phyloP scores from a whole-genome alignment of 2,113 vertebrate genomes.

The Propithecus coquereli region DNA sequence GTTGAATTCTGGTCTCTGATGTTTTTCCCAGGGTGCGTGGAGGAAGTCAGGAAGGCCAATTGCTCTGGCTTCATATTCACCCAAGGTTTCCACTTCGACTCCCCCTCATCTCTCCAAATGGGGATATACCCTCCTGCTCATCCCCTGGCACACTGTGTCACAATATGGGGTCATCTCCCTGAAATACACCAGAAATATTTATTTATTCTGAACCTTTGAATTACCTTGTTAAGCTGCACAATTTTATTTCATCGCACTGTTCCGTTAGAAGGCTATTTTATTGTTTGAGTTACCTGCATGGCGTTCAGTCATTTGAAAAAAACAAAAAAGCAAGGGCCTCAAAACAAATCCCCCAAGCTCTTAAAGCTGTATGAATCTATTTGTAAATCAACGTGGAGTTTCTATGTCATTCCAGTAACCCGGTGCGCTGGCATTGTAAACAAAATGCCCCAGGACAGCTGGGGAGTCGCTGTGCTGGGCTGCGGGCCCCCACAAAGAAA shows the following conservation, averaged over 20 bases:
- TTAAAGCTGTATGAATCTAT: not conserved
- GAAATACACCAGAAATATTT: rapidly evolving
- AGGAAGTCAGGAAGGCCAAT: not conserved
- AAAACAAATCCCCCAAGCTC: not conserved
- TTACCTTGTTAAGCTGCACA: not conserved
- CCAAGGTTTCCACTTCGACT: not conserved
- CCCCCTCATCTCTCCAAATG: rapidly evolving
- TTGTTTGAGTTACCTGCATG: not conserved
- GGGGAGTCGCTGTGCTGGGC: not conserved
- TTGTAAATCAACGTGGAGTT: not conserved
- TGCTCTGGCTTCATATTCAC: not conserved
- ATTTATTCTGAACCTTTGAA: not conserved
- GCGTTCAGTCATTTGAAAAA: not conserved
- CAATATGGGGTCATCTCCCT: rapidly evolving
- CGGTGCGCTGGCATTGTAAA: rapidly evolving
- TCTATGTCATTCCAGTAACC: not conserved
- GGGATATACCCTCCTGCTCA: rapidly evolving
- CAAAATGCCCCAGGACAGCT: not conserved
- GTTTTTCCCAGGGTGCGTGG: not conserved
- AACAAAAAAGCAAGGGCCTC: not conserved
- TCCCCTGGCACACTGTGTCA: rapidly evolving
- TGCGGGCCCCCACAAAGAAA: no score
- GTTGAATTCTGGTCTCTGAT: not conserved
- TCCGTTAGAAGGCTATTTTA: not conserved
- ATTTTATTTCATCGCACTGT: not conserved